Base-by-base conservation (phyloP, 2,797 vertebrate species). In the Ceryle rudis region DNA sequence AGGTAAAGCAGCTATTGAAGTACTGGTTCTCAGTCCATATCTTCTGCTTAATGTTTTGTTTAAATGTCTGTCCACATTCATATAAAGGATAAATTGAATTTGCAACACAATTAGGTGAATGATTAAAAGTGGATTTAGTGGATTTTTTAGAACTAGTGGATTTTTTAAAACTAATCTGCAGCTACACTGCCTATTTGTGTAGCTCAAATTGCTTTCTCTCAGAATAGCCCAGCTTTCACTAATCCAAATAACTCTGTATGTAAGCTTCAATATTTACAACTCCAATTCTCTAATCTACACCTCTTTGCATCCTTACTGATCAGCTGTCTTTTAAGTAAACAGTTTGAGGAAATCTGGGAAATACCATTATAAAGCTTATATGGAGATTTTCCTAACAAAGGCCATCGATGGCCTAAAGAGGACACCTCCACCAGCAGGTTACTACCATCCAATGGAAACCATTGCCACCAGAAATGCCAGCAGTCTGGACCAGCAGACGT, bases 401-500 rank as follows among this genome's bases (percentile, higher is more conserved):
- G 26, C 21, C 46, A 57, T 22, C 16, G 20, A 33, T 44, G 33
- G 26, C n/a, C 46, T 77, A 18, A 87, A 39, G 22, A 84, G 12
- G 44, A 8, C 5, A 28, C 5, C 22, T 67, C 44, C 35, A 44
- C 9, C 23, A 86, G 54, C 29, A 70, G 47, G 21, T 47, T 70
- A 37, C 33, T 35, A 21, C 5, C 6, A 4, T 23, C 31, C 20
- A 52, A 70, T 39, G 21, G 62, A 57, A 72, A 64, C 41, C 31
- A 0, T 12, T 67, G 14, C 58, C 54, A 22, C 10, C n/a, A 61
- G 41, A 12, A 60, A 13, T 3, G 8, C 25, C 2, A 6, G 58
- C 64, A 67, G 55, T 13, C n/a, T 57, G 73, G 35, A n/a, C 33
- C 49, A 64, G 70, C 25, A 49, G 44, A 44, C 18, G 42, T 20